A percentile compares a stretch with the other conserved stretches of the same genome.
These are phyloP conservation scores for Bombus soroeensis DNA, from an alignment of 1,140 invertebrate genomes.

Conservation along the genomic window DNA sequence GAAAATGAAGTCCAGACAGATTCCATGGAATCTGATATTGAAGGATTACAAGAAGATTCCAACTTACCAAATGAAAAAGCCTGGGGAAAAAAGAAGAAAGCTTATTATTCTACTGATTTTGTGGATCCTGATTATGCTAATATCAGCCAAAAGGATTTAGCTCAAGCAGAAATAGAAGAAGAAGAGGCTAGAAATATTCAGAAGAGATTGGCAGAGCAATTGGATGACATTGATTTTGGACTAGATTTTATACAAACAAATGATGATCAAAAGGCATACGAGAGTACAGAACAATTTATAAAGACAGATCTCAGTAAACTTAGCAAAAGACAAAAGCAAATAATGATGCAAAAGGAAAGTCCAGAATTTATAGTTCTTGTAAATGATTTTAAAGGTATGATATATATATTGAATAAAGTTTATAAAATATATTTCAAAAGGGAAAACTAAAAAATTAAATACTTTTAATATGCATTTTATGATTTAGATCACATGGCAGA, in stretches of 20 bases:
- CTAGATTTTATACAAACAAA: slow-evolving; percentile 85
- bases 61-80: slow-evolving; percentile 90
- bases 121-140: slow-evolving; percentile 93
- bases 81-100: slow-evolving; percentile 92
- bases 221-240: slow-evolving; percentile 92
- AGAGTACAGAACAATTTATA: slow-evolving; percentile 84
- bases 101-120: slow-evolving; percentile 94
- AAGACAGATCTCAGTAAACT: slow-evolving; percentile 90
- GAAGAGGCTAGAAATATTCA: slow-evolving; percentile 93
- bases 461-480: slow-evolving; percentile 6
- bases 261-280: slow-evolving; percentile 70
- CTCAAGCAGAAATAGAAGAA: slow-evolving; percentile 91
- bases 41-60: slow-evolving; percentile 86
- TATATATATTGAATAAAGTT: background rate
- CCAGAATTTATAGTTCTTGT: slow-evolving; percentile 91
- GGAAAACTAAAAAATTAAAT: background rate
- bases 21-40: slow-evolving; percentile 87
- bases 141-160: slow-evolving; percentile 86
- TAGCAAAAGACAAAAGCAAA: slow-evolving; percentile 88
- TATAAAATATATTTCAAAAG: background rate
- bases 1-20: slow-evolving; percentile 78
- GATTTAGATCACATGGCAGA: slow-evolving; percentile 84
- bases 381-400: slow-evolving; percentile 89
- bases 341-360: slow-evolving; percentile 91
- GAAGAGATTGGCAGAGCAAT: slow-evolving; percentile 88